Percentiles rank a stretch among this genome's conserved stretches.
Evolutionary conservation across 2,888 invertebrate species (phyloP).

Genomic region (Ceratothoa steindachneri): DNA sequence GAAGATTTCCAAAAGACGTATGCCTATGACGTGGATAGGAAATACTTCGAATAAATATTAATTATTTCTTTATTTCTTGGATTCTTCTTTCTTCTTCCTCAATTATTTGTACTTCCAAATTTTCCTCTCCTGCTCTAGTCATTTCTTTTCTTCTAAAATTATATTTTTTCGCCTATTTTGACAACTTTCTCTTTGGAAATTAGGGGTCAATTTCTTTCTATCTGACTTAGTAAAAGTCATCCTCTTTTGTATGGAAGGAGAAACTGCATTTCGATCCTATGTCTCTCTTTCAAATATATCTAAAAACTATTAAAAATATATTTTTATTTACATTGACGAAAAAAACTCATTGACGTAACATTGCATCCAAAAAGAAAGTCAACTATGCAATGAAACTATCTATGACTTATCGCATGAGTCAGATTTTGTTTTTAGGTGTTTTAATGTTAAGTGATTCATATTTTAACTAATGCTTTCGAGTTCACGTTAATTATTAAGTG

Average conservation of each 20-base stretch:
- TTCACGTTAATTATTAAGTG: not conserved
- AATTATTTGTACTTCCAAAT: not conserved
- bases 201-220: too few relatives aligned
- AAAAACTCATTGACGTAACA: too few relatives aligned
- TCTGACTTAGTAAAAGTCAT: too few relatives aligned
- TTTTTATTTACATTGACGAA: not conserved
- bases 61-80: not conserved
- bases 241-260: not conserved
- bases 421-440: too few relatives aligned
- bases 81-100: not conserved
- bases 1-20: constrained; percentile 42
- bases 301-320: not conserved
- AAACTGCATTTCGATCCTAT: not conserved
- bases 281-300: not conserved
- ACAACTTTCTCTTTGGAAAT: not conserved
- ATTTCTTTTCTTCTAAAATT: not conserved
- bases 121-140: too few relatives aligned
- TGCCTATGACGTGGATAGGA: constrained; percentile 19
- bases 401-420: too few relatives aligned
- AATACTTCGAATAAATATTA: not conserved
- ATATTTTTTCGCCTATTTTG: not conserved
- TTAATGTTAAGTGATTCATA: not conserved
- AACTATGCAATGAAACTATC: too few relatives aligned
- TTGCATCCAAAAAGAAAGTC: too few relatives aligned
- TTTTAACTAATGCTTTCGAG: not conserved